These are phyloP conservation scores for Zoanthus sociatus DNA, from an alignment of 92 coral and sea anemone genomes.

Conservation along the genomic window DNA sequence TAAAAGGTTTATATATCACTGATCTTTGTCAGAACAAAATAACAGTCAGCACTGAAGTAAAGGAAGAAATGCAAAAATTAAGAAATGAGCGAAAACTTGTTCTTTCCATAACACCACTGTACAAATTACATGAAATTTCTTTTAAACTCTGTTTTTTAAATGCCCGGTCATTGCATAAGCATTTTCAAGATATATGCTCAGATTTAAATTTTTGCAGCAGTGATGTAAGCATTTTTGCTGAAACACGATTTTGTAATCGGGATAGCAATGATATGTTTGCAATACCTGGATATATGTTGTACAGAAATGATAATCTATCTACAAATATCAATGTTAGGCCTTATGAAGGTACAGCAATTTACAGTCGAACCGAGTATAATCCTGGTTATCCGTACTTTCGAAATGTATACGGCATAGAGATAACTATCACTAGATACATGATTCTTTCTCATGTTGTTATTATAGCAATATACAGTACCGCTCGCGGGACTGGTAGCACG, in stretches of 20 bases:
- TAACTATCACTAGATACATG: slow-evolving; percentile 12
- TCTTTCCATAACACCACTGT: too few relatives aligned
- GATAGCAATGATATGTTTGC: slow-evolving; percentile 7
- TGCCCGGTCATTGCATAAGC: too few relatives aligned
- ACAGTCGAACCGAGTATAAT: slow-evolving; percentile 4
- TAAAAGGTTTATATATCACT: too few relatives aligned
- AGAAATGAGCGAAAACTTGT: too few relatives aligned
- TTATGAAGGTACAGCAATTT: slow-evolving; percentile 12
- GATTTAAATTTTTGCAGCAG: too few relatives aligned
- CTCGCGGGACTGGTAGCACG: too few relatives aligned
- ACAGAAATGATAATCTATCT: slow-evolving; percentile 5
- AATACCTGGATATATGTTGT: slow-evolving; percentile 14
- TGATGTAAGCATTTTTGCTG: neutral
- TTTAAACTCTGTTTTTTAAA: too few relatives aligned
- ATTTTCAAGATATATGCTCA: too few relatives aligned
- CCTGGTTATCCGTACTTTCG: neutral
- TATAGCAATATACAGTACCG: neutral
- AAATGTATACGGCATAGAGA: neutral
- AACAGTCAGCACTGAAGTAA: too few relatives aligned
- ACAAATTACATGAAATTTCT: too few relatives aligned
- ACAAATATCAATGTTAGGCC: neutral
- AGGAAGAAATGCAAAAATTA: too few relatives aligned
- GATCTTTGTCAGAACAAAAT: too few relatives aligned
- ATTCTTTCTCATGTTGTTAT: slow-evolving; percentile 3
- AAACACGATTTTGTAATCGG: neutral